Percentiles rank a stretch among this genome's conserved stretches.
These are phyloP conservation scores for Neodiprion fabricii DNA, from an alignment of 1,140 invertebrate species.

Conservation along the genomic window DNA sequence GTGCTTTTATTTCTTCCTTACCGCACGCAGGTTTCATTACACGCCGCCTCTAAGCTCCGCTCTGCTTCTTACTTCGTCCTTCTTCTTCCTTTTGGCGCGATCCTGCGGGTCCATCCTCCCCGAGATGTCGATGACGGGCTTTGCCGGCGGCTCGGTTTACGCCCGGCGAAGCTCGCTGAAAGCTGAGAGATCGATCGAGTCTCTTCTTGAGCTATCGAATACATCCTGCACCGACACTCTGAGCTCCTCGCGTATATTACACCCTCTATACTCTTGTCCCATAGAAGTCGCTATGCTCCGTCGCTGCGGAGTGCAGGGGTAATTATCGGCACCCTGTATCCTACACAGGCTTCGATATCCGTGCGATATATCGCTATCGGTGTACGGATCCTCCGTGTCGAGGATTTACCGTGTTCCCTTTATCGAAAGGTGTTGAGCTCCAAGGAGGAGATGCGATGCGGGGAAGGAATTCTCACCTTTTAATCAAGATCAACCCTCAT, in stretches of 20 bases:
- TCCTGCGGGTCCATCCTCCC: constrained; percentile 5
- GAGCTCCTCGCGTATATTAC: background rate
- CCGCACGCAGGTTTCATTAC: constrained; percentile 11
- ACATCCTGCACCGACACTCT: background rate
- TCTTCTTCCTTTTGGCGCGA: background rate
- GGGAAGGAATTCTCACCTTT: background rate
- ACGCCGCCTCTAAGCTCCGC: background rate
- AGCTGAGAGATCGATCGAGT: background rate
- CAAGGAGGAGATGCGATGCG: background rate
- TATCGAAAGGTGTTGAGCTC: background rate
- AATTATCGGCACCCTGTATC: too few species aligned
- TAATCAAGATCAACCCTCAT: background rate
- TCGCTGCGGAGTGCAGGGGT: too few species aligned
- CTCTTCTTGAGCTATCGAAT: constrained; percentile 12
- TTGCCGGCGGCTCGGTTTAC: background rate
- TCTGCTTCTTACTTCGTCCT: background rate
- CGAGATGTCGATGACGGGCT: constrained; percentile 15
- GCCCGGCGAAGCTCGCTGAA: background rate
- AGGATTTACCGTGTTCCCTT: too few species aligned
- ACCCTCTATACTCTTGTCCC: too few species aligned
- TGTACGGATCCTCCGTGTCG: too few species aligned
- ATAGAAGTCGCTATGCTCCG: too few species aligned
- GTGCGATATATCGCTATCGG: too few species aligned
- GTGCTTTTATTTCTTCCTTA: constrained; percentile 12
- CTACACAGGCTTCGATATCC: too few species aligned